phyloP scores from a whole-genome alignment of 2,888 invertebrate species.

The Leptothorax acervorum region DNA sequence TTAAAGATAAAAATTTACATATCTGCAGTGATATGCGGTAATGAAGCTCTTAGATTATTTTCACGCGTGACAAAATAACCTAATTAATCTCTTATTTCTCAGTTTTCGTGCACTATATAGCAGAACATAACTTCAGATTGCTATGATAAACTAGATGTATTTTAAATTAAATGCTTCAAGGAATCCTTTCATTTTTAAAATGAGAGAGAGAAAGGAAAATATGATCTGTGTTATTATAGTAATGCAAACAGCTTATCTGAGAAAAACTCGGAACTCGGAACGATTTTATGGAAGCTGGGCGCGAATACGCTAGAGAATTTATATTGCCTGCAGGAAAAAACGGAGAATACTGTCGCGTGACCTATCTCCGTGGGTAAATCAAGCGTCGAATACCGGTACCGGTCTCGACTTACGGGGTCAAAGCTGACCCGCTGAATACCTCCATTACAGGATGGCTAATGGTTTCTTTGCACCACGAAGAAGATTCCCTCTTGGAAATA shows the following conservation, averaged over 20 bases:
- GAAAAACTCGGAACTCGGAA: not conserved
- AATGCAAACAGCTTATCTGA: not conserved
- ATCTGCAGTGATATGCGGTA: not conserved
- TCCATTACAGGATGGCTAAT: constrained; percentile 79
- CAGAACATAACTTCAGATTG: not conserved
- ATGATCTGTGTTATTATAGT: not conserved
- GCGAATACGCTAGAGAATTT: constrained; percentile 5
- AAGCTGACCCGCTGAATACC: constrained; percentile 80
- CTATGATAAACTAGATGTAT: not conserved
- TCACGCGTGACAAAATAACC: not conserved
- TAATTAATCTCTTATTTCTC: not conserved
- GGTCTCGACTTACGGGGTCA: constrained; percentile 71
- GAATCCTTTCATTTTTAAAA: not conserved
- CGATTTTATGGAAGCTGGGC: not conserved
- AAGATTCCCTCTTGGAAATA: constrained; percentile 37
- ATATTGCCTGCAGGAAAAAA: constrained; percentile 47
- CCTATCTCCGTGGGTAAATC: constrained; percentile 80
- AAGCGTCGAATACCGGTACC: constrained; percentile 68
- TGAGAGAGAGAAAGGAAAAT: not conserved
- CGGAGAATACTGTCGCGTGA: constrained; percentile 68
- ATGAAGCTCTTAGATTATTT: not conserved
- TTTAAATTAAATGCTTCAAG: not conserved
- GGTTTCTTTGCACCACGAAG: constrained; percentile 75
- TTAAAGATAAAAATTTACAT: not conserved
- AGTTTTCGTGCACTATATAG: not conserved